These are phyloP conservation scores for Periphyllus acericola DNA, from an alignment of 2,888 invertebrate species.

Conservation along the genomic window DNA sequence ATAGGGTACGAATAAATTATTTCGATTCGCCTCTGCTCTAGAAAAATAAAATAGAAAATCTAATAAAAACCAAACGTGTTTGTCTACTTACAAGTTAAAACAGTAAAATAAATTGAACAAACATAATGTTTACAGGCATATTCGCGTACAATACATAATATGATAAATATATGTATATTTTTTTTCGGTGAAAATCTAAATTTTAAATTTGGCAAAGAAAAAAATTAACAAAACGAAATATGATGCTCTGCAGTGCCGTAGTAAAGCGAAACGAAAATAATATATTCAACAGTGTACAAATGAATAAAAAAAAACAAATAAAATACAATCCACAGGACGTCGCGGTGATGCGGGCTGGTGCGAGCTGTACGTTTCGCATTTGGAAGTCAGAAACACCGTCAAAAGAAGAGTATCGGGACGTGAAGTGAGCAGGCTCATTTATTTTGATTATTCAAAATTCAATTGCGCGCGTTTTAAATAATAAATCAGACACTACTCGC, in stretches of 20 bases:
- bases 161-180: neutral
- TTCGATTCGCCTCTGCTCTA: neutral
- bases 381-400: neutral
- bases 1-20: neutral
- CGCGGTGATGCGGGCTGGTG: neutral
- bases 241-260: neutral
- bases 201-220: constrained; percentile 23
- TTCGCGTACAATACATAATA: too few species aligned
- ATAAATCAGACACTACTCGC: neutral
- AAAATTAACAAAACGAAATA: constrained; percentile 14
- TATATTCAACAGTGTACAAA: constrained; percentile 7
- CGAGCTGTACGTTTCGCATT: neutral
- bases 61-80: neutral
- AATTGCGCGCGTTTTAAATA: neutral
- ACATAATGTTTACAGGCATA: neutral
- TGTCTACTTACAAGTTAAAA: neutral
- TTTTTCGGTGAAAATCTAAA: neutral
- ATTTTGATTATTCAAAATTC: neutral
- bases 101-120: neutral
- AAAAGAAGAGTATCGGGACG: neutral
- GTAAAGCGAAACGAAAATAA: constrained; percentile 3
- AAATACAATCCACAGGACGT: neutral
- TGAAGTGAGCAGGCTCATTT: neutral
- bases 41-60: neutral
- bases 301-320: neutral